Conservation (phyloP, 2,888 invertebrate species). For the Frankliniella intonsa region DNA sequence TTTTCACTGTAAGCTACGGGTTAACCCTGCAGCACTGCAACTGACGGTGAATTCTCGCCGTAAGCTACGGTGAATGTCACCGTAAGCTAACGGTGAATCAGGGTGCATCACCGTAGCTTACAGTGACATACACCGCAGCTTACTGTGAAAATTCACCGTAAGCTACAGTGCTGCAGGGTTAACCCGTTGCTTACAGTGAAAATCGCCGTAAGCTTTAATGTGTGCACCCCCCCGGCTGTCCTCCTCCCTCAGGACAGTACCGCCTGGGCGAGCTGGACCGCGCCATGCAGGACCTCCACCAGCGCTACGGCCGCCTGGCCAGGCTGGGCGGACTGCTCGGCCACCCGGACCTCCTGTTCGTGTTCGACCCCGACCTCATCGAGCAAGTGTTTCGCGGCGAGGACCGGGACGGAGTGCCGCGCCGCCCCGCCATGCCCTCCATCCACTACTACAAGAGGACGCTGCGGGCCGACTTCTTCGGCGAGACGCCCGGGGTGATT, state of each 20-base stretch:
- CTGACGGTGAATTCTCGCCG: no score
- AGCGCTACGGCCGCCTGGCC: conserved; percentile 56
- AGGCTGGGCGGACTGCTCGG: conserved; percentile 67
- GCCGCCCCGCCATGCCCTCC: conserved; percentile 69
- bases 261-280: conserved; percentile 56
- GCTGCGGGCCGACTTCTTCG: conserved; percentile 64
- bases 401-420: conserved; percentile 59
- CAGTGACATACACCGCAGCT: no score
- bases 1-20: no score
- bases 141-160: no score
- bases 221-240: no score
- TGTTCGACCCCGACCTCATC: conserved; percentile 69
- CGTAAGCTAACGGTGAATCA: no score
- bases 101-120: no score
- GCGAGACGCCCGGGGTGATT: conserved; percentile 65
- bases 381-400: conserved; percentile 64
- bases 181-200: no score
- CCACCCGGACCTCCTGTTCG: conserved; percentile 70
- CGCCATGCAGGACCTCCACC: conserved; percentile 55
- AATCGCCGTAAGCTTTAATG: no score
- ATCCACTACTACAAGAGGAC: conserved; percentile 66
- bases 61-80: no score
- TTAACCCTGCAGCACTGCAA: no score
- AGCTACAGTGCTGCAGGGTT: no score
- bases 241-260: conserved; percentile 54